phyloP scores from a whole-genome alignment of 1,140 invertebrate species.

The Zaprionus nigranus region DNA sequence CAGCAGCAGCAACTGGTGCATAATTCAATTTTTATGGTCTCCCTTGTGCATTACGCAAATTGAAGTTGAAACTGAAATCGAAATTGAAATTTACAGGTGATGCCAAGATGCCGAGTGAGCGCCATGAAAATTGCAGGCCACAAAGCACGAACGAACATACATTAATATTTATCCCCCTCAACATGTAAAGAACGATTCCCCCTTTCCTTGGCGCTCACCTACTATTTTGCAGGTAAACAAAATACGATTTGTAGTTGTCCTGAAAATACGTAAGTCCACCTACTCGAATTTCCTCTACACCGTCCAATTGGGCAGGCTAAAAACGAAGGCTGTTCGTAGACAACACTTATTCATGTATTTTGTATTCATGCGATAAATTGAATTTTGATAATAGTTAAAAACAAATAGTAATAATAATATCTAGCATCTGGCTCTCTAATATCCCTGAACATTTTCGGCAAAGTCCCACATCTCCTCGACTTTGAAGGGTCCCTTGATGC shows the following conservation, averaged over 20 bases:
- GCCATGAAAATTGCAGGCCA: constrained; percentile 47
- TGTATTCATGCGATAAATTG: background rate
- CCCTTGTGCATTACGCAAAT: constrained; percentile 58
- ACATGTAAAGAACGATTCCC: background rate
- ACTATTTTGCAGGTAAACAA: background rate
- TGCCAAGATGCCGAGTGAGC: constrained; percentile 49
- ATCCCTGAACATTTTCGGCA: constrained; percentile 86
- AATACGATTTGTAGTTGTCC: background rate
- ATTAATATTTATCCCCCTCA: constrained; percentile 7
- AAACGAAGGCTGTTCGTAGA: background rate
- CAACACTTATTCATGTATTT: background rate
- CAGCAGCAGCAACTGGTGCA: constrained; percentile 39
- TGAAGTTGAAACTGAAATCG: constrained; percentile 23
- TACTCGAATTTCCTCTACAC: background rate
- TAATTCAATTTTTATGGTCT: constrained; percentile 74
- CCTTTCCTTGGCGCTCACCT: background rate
- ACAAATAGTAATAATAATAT: background rate
- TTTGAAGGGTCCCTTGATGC: constrained; percentile 87
- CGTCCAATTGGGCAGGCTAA: too few relatives aligned
- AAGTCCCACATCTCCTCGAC: constrained; percentile 90
- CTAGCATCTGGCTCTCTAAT: constrained; percentile 64
- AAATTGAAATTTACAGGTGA: constrained; percentile 69
- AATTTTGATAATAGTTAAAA: background rate
- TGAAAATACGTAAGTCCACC: background rate
- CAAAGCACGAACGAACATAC: background rate